These are phyloP conservation scores for Semnopithecus entellus DNA, from an alignment of 2,113 vertebrate genomes.

Conservation along the genomic window DNA sequence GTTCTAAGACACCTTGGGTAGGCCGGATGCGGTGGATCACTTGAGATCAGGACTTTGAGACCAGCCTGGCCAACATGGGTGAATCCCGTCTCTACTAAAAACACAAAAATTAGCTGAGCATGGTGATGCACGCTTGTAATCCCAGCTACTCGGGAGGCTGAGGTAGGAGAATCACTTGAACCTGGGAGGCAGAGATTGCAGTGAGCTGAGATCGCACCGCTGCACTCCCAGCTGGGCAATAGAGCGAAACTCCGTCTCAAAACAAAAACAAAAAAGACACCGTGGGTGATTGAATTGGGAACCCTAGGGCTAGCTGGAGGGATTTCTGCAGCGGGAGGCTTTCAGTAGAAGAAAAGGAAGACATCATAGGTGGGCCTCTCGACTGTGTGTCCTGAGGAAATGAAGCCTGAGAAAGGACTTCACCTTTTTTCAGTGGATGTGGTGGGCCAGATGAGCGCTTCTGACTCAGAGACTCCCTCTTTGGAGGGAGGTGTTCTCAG, in stretches of 20 bases:
- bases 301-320: not conserved
- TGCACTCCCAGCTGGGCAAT: not conserved
- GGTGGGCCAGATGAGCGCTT: not conserved
- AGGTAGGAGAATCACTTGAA: not conserved
- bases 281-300: not conserved
- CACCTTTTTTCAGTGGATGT: not conserved
- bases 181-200: not conserved
- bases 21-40: not conserved
- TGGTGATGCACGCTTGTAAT: not conserved
- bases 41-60: not conserved
- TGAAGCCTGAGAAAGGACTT: not conserved
- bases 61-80: not conserved
- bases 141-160: not conserved
- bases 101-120: not conserved
- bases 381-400: not conserved
- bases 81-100: not conserved
- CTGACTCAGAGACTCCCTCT: not conserved
- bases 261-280: too few relatives aligned
- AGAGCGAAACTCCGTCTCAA: not conserved
- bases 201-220: not conserved
- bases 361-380: not conserved
- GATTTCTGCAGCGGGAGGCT: not conserved
- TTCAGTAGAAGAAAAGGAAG: not conserved
- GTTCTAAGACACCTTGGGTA: not conserved
- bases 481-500: not conserved